Base-by-base conservation (phyloP, 2,888 invertebrate genomes). In the Halocaridina rubra region DNA sequence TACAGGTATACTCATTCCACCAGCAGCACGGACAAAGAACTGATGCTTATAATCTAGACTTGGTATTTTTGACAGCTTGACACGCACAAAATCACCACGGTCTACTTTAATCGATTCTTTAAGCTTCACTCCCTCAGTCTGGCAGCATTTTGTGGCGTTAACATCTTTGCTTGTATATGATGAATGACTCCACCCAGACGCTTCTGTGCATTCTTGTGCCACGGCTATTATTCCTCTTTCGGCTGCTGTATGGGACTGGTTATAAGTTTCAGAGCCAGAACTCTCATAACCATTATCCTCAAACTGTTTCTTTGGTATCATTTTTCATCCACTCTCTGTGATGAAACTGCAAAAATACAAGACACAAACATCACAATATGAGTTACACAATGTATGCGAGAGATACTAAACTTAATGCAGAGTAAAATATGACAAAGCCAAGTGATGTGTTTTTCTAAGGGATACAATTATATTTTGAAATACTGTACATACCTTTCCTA, bases 1-100 rank as follows among this genome's bases (percentile, higher is more conserved):
- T 13, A 84, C 67, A 0, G 84, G 71, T 7, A 84, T 64, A 27
- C 84, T 84, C 84, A 84, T 84, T 5, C 84, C 84, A 16, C 84
- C 84, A n/a, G 79, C 84, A 5, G 79, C 29, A 3, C 74, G 59
- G 7, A 84, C 79, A 33, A 53, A 84, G 53, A 32, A 84, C 16
- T 80, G 78, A 1, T 5, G 19, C 22, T 82, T 64, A 29, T 61
- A 24, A 39, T 39, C 24, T 10, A 77, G 33, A 33, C 72, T 78
- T 2, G 29, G 61, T 19, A 61, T 5, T 33, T 77, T 78, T 16
- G 71, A 33, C 13, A 82, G 71, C 22, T 59, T 59, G 32, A 82
- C 78, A 29, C 78, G 24, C 10, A n/a, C 30, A 32, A 22, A n/a
- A n/a, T 22, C 16, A n/a, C n/a, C n/a, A 22, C n/a, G 19, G 3